Evolutionary conservation across 2,113 vertebrate genomes (phyloP), one percentile per base, ranked within the genome.

Genomic region (Phylloscopus trochilus): DNA sequence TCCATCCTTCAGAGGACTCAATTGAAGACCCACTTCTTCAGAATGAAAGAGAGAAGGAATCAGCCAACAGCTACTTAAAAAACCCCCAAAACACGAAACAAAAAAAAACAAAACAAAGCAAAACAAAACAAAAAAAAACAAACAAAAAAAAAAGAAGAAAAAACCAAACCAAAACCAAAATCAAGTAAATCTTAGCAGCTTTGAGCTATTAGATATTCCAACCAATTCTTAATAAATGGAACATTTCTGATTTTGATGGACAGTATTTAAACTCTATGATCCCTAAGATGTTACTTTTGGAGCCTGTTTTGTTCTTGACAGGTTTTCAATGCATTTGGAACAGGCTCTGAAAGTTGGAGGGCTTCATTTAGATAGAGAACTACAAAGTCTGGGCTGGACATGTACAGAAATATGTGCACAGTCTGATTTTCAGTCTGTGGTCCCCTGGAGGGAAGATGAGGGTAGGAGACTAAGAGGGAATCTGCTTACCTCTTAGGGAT

Each of bases 271-370:
- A 55, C 30, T 73, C 90, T 88, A 2, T 80, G 80, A 94, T 51
- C 55, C 69, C 56, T 26, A 77, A 67, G n/a, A 46, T 35, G 6
- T 90, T 83, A 66, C 49, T 91, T 92, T 68, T 83, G 83, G 30
- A 91, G 7, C 7, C 26, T 49, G 18, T 72, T 95, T 93, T 96
- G 55, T 73, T 97, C 84, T 96, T 95, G 85, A 58, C 46, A 82
- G 49, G 43, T 49, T 96, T 96, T 95, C 79, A 92, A 41, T 94
- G 70, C 27, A 31, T 55, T 92, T 92, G 80, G 41, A 95, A 73
- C 19, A 23, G 28, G 3, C 4, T 81, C 13, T 87, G 43, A 69
- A 87, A 63, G 37, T 8, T 39, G 18, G 39, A 86, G 13, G 8
- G 6, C 35, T 43, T 79, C 30, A 33, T 47, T 72, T 22, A 60